Evolutionary conservation across 2,113 vertebrate genomes (phyloP), one percentile per base, ranked within the genome.

Genomic region (Hirundichthys speculiger): DNA sequence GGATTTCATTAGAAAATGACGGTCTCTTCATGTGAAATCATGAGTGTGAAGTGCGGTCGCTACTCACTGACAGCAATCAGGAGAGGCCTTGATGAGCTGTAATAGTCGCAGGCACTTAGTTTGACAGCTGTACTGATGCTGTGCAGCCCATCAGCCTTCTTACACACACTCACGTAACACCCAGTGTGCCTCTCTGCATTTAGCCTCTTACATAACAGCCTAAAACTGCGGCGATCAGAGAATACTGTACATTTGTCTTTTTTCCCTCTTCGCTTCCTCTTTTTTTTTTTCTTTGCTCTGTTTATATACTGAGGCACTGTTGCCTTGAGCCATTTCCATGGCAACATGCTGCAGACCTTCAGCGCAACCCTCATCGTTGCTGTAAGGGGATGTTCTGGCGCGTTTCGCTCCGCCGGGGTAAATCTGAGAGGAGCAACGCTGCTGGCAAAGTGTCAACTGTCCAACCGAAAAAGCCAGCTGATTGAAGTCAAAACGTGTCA

Each of bases 141-240:
- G 30, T 7, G 30, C 38, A 50, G 48, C 48, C 13, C 21, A 4
- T n/a, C 22, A 27, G 15, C 50, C 27, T 52, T 25, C 56, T 30
- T 66, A 52, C 53, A 34, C 27, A 25, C 48, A 42, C 40, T 42
- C 55, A 50, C 24, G 41, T 30, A 61, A 49, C 59, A 70, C 50
- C 68, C 59, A 64, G n/a, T 20, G 45, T 46, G 11, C 61, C 40
- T 42, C 30, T 69, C 63, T 74, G 53, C 72, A 72, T 79, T 75
- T 55, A 69, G 64, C 74, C 67, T 42, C 57, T 89, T 89, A 85
- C 61, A 76, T 90, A 91, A 90, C 49, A 67, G 18, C 48, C 59
- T 21, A 6, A 40, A 71, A 72, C 51, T 22, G 38, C 39, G 9
- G 21, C 57, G 51, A 68, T 66, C 50, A 73, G 57, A 77, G 54